Percentiles rank a stretch among this genome's conserved stretches.
These are phyloP conservation scores for Crypturellus tataupa DNA, from an alignment of 2,797 vertebrate genomes.

Conservation along the genomic window DNA sequence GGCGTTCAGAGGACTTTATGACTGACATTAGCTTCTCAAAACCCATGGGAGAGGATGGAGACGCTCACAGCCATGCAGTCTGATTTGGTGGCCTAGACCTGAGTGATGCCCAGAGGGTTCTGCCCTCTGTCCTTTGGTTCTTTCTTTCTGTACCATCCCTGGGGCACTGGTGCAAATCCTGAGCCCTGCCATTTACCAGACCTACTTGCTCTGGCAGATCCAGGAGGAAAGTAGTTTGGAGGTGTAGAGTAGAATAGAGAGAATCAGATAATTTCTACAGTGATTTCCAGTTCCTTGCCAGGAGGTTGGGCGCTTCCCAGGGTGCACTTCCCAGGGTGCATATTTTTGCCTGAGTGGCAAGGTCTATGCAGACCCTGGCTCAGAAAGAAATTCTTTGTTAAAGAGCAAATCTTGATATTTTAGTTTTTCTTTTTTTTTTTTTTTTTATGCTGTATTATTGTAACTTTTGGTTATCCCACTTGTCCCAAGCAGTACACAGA, in stretches of 20 bases:
- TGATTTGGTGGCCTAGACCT: background rate
- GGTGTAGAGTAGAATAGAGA: background rate
- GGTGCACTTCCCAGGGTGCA: background rate
- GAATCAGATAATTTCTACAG: background rate
- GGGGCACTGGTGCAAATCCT: background rate
- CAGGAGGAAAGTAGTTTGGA: background rate
- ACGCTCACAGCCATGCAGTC: accelerated
- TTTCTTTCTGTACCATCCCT: background rate
- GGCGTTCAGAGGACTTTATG: background rate
- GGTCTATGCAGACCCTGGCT: background rate
- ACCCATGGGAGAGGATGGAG: background rate
- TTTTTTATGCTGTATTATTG: background rate
- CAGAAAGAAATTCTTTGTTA: background rate
- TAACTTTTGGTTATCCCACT: background rate
- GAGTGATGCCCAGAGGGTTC: background rate
- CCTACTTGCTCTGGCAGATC: background rate
- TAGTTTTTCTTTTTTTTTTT: too few species aligned
- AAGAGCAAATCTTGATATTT: background rate
- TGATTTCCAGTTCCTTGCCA: background rate
- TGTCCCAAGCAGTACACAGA: background rate
- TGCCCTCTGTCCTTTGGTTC: background rate
- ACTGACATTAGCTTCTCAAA: background rate
- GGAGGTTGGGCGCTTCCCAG: background rate
- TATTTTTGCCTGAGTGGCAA: background rate
- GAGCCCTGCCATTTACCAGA: background rate